A percentile compares a stretch with the other conserved stretches of the same genome.
Conservation (phyloP, 2,797 vertebrate genomes). For the Phrynocephalus forsythii region DNA sequence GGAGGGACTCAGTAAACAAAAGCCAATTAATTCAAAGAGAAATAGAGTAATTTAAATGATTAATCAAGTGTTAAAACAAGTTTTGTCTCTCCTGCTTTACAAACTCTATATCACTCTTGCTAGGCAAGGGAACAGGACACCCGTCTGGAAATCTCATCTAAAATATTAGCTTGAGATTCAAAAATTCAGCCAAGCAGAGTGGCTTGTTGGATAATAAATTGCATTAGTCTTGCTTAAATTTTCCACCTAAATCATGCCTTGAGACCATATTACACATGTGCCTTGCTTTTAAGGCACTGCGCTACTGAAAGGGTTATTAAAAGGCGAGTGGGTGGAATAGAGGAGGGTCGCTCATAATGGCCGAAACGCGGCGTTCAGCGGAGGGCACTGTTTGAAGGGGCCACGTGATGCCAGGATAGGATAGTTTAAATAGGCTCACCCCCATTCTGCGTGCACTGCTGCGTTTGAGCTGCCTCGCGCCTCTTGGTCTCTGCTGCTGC, state of each 20-base stretch:
- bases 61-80: slow-evolving; percentile 85
- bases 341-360: not conserved
- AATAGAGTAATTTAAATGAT: slow-evolving; percentile 83
- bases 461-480: no score
- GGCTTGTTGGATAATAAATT: slow-evolving; percentile 92
- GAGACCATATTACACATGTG: slow-evolving; percentile 75
- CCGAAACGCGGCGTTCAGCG: no score
- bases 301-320: slow-evolving; percentile 85
- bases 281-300: slow-evolving; percentile 79
- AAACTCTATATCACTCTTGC: slow-evolving; percentile 92
- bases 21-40: slow-evolving; percentile 78
- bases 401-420: no score
- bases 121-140: slow-evolving; percentile 88
- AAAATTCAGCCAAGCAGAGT: slow-evolving; percentile 84
- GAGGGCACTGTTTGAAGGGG: no score
- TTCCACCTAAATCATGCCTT: slow-evolving; percentile 85
- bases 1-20: slow-evolving; percentile 83
- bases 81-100: slow-evolving; percentile 84
- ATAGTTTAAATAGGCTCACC: no score
- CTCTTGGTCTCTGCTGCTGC: no score
- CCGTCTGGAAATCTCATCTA: slow-evolving; percentile 97
- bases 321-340: slow-evolving; percentile 24
- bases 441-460: no score
- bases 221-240: slow-evolving; percentile 96
- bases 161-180: slow-evolving; percentile 84